A percentile compares a stretch with the other conserved stretches of the same genome.
Conservation (phyloP, 2,113 vertebrate species). For the Onychorhynchus coronatus region DNA sequence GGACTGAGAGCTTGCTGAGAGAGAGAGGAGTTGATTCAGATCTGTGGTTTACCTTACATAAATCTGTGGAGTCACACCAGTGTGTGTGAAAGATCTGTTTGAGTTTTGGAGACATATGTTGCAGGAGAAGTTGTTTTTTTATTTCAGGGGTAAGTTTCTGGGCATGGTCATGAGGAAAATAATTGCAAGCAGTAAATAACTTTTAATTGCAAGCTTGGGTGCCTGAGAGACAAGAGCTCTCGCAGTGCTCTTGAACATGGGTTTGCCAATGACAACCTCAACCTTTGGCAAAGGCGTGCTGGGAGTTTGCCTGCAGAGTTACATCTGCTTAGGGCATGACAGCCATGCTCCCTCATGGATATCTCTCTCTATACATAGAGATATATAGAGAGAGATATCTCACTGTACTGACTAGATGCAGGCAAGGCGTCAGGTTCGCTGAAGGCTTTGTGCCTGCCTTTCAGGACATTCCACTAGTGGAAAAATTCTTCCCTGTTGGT, state of each 20-base stretch:
- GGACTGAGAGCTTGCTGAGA: neutral
- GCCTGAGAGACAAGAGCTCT: neutral
- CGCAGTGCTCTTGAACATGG: rapidly evolving
- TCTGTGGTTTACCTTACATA: neutral
- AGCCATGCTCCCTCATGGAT: neutral
- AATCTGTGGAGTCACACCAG: neutral
- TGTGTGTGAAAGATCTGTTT: neutral
- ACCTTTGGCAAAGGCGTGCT: neutral
- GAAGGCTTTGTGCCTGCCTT: neutral
- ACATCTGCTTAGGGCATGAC: neutral
- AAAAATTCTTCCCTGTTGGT: neutral
- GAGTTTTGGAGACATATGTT: neutral
- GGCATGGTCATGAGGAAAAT: neutral
- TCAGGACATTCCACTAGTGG: neutral
- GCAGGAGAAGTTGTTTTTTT: neutral
- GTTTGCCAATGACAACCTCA: neutral
- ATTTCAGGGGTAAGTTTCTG: neutral
- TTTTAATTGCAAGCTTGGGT: neutral
- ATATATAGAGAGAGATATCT: neutral
- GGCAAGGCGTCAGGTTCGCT: neutral
- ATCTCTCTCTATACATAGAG: neutral
- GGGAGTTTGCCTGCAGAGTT: neutral
- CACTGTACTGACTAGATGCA: neutral
- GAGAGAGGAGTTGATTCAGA: neutral
- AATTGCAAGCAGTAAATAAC: neutral